Percentiles rank a stretch among this genome's conserved stretches.
phyloP scores from a whole-genome alignment of 2,888 invertebrate species.

The Rugalucina vietnamica region DNA sequence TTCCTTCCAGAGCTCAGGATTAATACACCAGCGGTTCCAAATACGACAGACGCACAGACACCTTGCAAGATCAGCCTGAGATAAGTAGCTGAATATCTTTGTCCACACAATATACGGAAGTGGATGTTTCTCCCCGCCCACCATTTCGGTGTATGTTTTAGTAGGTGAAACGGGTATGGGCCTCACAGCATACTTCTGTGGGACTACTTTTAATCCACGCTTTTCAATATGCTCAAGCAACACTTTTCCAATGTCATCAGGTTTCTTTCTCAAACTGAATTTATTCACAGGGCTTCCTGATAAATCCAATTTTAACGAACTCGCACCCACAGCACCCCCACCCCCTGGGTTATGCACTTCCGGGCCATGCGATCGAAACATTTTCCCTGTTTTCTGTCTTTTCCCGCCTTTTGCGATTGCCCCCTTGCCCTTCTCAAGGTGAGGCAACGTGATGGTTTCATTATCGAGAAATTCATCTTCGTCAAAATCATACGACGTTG shows the following conservation, averaged over 20 bases:
- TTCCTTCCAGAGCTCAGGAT: conserved; percentile 92
- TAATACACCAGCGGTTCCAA: conserved; percentile 94
- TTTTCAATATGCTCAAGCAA: conserved; percentile 47
- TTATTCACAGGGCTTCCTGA: conserved; percentile 18
- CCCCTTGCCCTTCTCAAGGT: conserved; percentile 44
- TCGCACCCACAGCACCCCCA: not conserved
- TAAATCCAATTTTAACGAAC: conserved; percentile 9
- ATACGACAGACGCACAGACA: conserved; percentile 91
- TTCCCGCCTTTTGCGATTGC: not conserved
- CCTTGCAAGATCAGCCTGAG: conserved; percentile 86
- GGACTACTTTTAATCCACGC: conserved; percentile 55
- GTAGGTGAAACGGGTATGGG: conserved; percentile 79
- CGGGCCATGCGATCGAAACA: not conserved
- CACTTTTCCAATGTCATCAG: conserved; percentile 42
- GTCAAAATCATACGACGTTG: conserved; percentile 53
- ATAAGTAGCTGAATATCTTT: conserved; percentile 84
- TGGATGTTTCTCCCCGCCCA: conserved; percentile 71
- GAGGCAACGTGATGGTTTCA: conserved; percentile 19
- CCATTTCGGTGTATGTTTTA: conserved; percentile 71
- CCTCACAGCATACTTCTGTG: conserved; percentile 76
- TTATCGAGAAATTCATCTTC: conserved; percentile 51
- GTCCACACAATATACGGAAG: conserved; percentile 83
- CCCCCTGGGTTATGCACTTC: not conserved
- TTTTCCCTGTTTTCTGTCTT: conserved; percentile 6
- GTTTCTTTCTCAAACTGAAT: conserved; percentile 33